Evolutionary conservation across 2,888 invertebrate genomes (phyloP), one percentile per base, ranked within the genome.

Genomic region (Eustalomyia histrio): DNA sequence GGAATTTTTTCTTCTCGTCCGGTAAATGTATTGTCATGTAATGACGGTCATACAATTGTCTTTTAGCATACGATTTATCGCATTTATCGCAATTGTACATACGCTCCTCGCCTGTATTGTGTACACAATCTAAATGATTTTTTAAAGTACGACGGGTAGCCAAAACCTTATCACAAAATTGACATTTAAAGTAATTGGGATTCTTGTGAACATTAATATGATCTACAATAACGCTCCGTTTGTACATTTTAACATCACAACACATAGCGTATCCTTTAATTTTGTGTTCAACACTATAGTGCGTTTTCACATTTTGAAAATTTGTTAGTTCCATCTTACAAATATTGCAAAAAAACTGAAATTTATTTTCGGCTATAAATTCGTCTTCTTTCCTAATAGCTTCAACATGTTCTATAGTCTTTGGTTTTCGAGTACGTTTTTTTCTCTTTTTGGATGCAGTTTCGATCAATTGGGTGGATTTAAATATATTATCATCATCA

Each of bases 161-260:
- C 82, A 89, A 84, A 0, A 87, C 86, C 14, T 88, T 88, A 2
- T 84, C 83, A 63, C 89, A 89, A 29, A 87, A 86, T 3, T 85
- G 82, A 35, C 89, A 89, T 76, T 89, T 90, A 50, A 90, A 90
- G 12, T 88, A 85, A 3, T 89, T 87, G 0, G 90, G 90, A 74
- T 90, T 86, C 50, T 88, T 84, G 80, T 90, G 90, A 0, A 86
- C 85, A 5, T 87, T 85, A 55, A 90, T 83, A 68, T 90, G 90
- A 67, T 90, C 90, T 0, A 90, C 87, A 6, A 90, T 85, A 0
- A 86, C 82, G 0, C 88, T 87, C 0, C 90, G 87, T 64, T 89
- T 88, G 9, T 84, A 85, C 10, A 89, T 88, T 83, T 90, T 90
- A 8, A 86, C 87, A 29, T 86, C 86, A 58, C 90, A 90, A 68